Evolutionary conservation across 1,140 invertebrate species (phyloP).

Genomic region (Harlomillsia oculata): DNA sequence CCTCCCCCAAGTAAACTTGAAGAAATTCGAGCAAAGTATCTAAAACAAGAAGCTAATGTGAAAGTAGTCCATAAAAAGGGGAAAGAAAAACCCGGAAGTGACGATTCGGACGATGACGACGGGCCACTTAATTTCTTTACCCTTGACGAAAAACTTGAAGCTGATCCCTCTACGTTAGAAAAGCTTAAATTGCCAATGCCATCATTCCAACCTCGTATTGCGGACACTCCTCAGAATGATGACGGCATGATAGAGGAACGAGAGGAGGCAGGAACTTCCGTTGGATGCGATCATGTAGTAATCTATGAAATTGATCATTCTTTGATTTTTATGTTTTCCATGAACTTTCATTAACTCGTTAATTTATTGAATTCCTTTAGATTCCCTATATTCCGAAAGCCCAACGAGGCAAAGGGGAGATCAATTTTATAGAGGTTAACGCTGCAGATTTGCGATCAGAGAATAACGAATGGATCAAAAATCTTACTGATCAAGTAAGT

Average conservation of each 20-base stretch:
- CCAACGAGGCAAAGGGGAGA: constrained; percentile 42
- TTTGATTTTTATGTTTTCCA: background rate
- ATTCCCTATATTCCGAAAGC: constrained; percentile 39
- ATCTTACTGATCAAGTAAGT: constrained; percentile 39
- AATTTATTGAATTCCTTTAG: constrained; percentile 11
- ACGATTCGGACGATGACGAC: constrained; percentile 45
- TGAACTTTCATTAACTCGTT: background rate
- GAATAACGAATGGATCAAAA: constrained; percentile 67
- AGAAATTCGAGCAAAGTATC: constrained; percentile 29
- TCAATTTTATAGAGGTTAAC: constrained; percentile 69
- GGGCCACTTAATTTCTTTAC: constrained; percentile 39
- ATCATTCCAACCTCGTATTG: background rate
- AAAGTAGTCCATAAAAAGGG: constrained; percentile 4
- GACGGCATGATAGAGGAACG: background rate
- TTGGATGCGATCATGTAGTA: background rate
- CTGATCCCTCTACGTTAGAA: constrained; percentile 25
- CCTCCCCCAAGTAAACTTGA: constrained; percentile 20
- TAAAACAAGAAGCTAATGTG: constrained; percentile 29
- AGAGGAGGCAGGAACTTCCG: constrained; percentile 4
- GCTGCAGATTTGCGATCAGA: constrained; percentile 71
- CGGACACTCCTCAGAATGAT: background rate
- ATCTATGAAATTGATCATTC: background rate
- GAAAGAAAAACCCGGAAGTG: constrained; percentile 24
- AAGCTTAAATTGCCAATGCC: constrained; percentile 14
- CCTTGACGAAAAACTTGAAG: constrained; percentile 10